A percentile compares a stretch with the other conserved stretches of the same genome.
Evolutionary conservation across 2,113 vertebrate species (phyloP).

Genomic region (Anthoscopus minutus): DNA sequence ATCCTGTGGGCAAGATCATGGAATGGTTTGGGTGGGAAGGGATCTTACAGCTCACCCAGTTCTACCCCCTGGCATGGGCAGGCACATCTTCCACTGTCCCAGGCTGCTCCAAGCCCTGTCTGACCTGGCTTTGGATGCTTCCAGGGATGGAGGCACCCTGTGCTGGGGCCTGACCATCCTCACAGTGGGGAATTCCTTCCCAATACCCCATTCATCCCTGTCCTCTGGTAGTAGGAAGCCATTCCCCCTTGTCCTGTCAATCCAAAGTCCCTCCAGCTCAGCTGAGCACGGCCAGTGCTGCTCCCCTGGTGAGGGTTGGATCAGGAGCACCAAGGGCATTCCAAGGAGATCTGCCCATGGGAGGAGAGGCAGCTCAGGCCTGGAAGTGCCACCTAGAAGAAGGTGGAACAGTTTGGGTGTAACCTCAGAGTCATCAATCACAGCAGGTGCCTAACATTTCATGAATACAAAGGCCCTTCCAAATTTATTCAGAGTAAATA

Average conservation of each 20-base stretch:
- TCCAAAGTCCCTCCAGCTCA: background rate
- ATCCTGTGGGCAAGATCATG: background rate
- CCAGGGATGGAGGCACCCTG: background rate
- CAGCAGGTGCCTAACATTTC: background rate
- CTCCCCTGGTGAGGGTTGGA: background rate
- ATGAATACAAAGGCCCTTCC: background rate
- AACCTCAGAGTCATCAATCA: background rate
- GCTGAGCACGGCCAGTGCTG: background rate
- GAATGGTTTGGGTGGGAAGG: background rate
- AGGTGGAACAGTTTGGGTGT: background rate
- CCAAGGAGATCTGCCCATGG: background rate
- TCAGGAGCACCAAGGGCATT: background rate
- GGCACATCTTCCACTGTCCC: background rate
- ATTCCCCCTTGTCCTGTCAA: background rate
- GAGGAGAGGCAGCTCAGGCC: background rate
- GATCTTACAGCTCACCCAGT: accelerated
- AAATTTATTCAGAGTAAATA: background rate
- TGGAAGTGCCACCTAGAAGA: background rate
- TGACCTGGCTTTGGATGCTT: accelerated
- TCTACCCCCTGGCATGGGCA: background rate
- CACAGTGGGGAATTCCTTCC: accelerated
- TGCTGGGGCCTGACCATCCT: background rate
- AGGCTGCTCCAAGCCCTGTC: accelerated
- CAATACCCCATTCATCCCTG: accelerated
- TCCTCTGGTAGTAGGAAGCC: background rate